Conservation (phyloP, 2,113 vertebrate genomes). For the Sorex araneus region DNA sequence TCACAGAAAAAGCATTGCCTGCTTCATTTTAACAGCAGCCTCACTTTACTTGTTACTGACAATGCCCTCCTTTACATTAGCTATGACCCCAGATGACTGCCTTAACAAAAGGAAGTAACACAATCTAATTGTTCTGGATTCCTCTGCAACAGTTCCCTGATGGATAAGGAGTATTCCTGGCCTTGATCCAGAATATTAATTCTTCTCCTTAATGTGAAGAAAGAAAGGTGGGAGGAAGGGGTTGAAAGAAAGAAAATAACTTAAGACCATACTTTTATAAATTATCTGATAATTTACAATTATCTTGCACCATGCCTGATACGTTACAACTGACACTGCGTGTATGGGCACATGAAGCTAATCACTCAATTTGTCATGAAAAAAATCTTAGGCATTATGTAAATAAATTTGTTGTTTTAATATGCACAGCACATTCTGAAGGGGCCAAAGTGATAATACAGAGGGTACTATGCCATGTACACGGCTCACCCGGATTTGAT, state of each 20-base stretch:
- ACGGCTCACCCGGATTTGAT: too few relatives aligned
- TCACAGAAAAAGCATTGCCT: constrained; percentile 60
- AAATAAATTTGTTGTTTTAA: constrained; percentile 33
- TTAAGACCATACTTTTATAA: not conserved
- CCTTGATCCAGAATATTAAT: constrained; percentile 47
- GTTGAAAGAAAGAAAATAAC: not conserved
- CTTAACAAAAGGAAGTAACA: constrained; percentile 72
- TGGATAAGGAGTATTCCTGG: constrained; percentile 53
- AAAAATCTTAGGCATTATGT: not conserved
- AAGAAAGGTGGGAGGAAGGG: not conserved
- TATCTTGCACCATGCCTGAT: not conserved
- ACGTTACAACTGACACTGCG: not conserved
- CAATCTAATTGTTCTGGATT: constrained; percentile 61
- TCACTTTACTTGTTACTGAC: constrained; percentile 63
- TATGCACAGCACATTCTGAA: not conserved
- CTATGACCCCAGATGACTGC: constrained; percentile 55
- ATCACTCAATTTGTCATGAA: constrained; percentile 1
- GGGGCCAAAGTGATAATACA: too few relatives aligned
- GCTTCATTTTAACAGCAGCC: constrained; percentile 75
- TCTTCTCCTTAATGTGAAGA: not conserved
- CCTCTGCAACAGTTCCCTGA: constrained; percentile 63
- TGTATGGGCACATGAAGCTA: constrained; percentile 1
- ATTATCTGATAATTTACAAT: not conserved
- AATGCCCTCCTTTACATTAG: constrained; percentile 66
- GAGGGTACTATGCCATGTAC: too few relatives aligned